Evolutionary conservation across 2,888 invertebrate genomes (phyloP).

Genomic region (Campoletis raptor): DNA sequence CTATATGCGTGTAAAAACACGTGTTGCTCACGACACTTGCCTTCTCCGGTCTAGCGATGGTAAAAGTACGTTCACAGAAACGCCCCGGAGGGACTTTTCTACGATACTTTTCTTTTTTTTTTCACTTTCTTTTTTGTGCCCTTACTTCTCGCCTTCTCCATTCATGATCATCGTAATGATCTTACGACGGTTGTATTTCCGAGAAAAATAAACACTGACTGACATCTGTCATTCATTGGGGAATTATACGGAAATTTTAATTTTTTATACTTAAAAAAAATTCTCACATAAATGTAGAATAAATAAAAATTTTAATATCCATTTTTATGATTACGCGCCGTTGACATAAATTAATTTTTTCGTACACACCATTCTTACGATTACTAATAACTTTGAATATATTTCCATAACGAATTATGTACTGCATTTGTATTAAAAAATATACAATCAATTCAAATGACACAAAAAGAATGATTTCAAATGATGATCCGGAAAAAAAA

Average conservation of each 20-base stretch:
- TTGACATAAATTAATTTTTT: not conserved
- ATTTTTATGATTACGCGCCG: not conserved
- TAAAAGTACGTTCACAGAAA: constrained; percentile 10
- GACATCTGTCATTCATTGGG: no score
- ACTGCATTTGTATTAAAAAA: not conserved
- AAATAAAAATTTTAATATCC: no score
- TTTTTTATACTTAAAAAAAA: no score
- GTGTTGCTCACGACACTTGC: constrained; percentile 55
- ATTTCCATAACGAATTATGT: not conserved
- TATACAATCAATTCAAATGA: not conserved
- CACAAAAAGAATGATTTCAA: not conserved
- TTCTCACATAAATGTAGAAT: no score
- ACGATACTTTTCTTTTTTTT: not conserved
- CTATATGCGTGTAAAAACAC: constrained; percentile 44
- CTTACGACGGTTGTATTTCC: not conserved
- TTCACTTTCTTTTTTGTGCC: not conserved
- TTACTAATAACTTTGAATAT: not conserved
- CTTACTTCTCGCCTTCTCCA: not conserved
- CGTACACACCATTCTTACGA: not conserved
- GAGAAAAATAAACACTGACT: no score
- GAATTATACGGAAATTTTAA: not conserved
- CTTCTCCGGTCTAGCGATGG: constrained; percentile 2
- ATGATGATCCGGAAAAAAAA: not conserved
- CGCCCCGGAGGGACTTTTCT: constrained; percentile 25
- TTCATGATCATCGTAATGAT: not conserved